Evolutionary conservation across 1,140 invertebrate species (phyloP), one percentile per base, ranked within the genome.

Genomic region (Bombus superbus): DNA sequence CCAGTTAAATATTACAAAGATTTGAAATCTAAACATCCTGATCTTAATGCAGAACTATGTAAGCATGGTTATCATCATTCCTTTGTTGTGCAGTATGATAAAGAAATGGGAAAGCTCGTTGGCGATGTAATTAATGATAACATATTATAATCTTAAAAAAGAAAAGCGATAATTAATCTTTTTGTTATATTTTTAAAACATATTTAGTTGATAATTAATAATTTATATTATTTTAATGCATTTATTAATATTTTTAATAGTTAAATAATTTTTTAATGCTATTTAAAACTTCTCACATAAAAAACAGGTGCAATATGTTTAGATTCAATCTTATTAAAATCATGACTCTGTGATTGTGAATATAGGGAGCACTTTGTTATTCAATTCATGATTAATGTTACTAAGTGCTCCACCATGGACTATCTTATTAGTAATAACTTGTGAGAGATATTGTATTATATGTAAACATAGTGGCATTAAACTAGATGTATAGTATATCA

Each of bases 81-180:
- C 3, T 98, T 98, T 96, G 97, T 98, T 18, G 91, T 98, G 35
- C 94, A 95, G 1, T 91, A 95, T 86, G 96, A 96, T 25, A 91
- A 95, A 40, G 95, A 96, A 86, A 96, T 98, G 94, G 97, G 96
- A 11, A 89, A 90, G 2, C 95, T 97, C 53, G 95, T 97, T 32
- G 94, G 95, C 15, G 94, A 96, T 82, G 95, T 96, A 94, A 96
- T 97, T 80, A 91, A 93, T 47, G 89, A 95, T 74, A 92, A 79
- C 35, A 93, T 94, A 40, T 78, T 68, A 35, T 71, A 57, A 75
- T 11, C 0, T 57, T 62, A 25, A 72, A 32, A 32, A 35, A 9
- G 6, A 62, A n/a, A n/a, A 62, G n/a, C 53, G 64, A 38, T 2
- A 25, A 57, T 28, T 62, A 47, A 72, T 8, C 59, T 47, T 47